phyloP scores from a whole-genome alignment of 2,113 vertebrate species.

The Alethe castanea region DNA sequence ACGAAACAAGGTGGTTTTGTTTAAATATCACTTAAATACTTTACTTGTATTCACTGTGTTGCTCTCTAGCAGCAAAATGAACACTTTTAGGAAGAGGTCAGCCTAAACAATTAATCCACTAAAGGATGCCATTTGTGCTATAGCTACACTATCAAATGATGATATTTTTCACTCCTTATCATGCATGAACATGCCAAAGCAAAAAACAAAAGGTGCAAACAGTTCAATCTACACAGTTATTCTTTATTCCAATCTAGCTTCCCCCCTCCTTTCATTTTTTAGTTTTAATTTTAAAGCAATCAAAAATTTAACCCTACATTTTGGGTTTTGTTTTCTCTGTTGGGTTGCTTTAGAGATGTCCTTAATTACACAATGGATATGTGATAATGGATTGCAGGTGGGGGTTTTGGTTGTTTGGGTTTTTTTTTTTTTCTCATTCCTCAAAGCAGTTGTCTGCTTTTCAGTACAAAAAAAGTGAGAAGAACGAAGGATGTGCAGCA shows the following conservation, averaged over 20 bases:
- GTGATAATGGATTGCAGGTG: not conserved
- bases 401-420: not conserved
- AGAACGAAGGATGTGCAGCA: not conserved
- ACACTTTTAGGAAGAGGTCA: not conserved
- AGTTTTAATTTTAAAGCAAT: not conserved
- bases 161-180: not conserved
- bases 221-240: not conserved
- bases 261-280: fast-evolving
- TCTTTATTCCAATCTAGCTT: not conserved
- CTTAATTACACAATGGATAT: not conserved
- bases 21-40: not conserved
- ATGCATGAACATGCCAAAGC: not conserved
- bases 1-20: not conserved
- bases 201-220: not conserved
- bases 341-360: not conserved
- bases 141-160: not conserved
- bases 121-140: not conserved
- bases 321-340: not conserved
- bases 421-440: not conserved
- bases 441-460: not conserved
- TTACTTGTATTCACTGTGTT: not conserved
- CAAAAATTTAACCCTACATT: not conserved
- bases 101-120: not conserved
- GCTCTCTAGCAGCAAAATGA: not conserved
- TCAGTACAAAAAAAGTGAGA: not conserved